Base-by-base conservation (phyloP, 2,888 invertebrate species). In the Podabrus alpinus region DNA sequence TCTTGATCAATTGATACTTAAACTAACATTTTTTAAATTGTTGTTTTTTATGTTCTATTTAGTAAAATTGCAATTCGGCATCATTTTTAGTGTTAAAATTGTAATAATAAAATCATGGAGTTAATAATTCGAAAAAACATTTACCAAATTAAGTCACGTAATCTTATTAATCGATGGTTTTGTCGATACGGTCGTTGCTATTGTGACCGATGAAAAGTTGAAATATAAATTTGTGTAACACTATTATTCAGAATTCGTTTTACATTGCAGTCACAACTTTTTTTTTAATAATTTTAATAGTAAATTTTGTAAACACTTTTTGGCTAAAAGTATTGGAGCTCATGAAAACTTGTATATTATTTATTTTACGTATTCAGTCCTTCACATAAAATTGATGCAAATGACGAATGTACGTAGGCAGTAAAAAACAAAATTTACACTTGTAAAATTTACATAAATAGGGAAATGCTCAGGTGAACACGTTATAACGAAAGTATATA, bases 351-450 rank as follows among this genome's bases (percentile, higher is more conserved):
- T 15, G 69, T 69, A 73, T 64, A 17, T 71, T 72, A 72, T 72
- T 66, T 72, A 72, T 67, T 72, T 67, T 60, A 66, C 68, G 24
- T 68, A 59, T 67, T 72, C 72, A 9, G 15, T 21, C 59, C 15
- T 17, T 60, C 17, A 75, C 59, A 73, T 70, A 72, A 73, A 76
- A 73, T 76, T 70, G 67, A 71, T 76, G 73, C 71, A 73, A 76
- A 73, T 66, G 59, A n/a, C 62, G 64, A 70, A 66, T 64, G 61
- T 73, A 59, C 45, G 21, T 60, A 68, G 19, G 45, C 13, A 73
- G 71, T 61, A 71, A 68, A 76, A 68, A 76, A 76, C 76, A 71
- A 73, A 73, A 76, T 76, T 76, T 76, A 76, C 76, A 76, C 71
- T 68, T 71, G 76, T 73, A 73, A 68, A 73, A 76, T 76, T 73